Base-by-base conservation (phyloP, 2,888 invertebrate genomes). In the Napeogenes inachia region DNA sequence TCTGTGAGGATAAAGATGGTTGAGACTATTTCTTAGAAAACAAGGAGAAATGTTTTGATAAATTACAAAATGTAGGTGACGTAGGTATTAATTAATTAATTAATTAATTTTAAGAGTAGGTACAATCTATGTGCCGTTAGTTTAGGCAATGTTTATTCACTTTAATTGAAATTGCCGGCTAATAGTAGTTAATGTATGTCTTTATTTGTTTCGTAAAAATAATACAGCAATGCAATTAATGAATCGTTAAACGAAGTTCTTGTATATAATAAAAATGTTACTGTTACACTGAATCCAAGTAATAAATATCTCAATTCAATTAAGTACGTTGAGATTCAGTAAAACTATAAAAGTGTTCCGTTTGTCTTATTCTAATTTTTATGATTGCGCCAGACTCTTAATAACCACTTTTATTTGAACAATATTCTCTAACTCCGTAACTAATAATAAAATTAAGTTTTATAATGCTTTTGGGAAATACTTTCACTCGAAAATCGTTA, bases 1-100 rank as follows among this genome's bases (percentile, higher is more conserved):
- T 62, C 38, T 67, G 60, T 60, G n/a, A 56, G 10, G 38, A 13
- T 10, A 47, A 38, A 35, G 57, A 55, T 55, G 38, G 30, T 45
- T 35, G 47, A 46, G 33, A 57, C 46, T 13, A 58, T 38, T 65
- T 53, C 45, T 59, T 45, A 62, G 58, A 56, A 58, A 53, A 54
- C 33, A 46, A 21, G 54, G 57, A 54, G 30, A 57, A 56, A 63
- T 56, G 60, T 59, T 33, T 45, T 59, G 45, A 59, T 50, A 42
- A 12, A 3, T 10, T 42, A 8, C 10, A 0, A 10, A 35, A 2
- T 10, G 42, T 42, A 10, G 10, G 3, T 4, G 10, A 10, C 10
- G 42, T 6, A 35, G 3, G 10, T 10, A 42, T 6, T 3, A n/a
- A n/a, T n/a, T n/a, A n/a, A n/a, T n/a, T n/a, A n/a, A n/a, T n/a